Conservation (phyloP, 2,113 vertebrate species). For the Charadrius vociferus region DNA sequence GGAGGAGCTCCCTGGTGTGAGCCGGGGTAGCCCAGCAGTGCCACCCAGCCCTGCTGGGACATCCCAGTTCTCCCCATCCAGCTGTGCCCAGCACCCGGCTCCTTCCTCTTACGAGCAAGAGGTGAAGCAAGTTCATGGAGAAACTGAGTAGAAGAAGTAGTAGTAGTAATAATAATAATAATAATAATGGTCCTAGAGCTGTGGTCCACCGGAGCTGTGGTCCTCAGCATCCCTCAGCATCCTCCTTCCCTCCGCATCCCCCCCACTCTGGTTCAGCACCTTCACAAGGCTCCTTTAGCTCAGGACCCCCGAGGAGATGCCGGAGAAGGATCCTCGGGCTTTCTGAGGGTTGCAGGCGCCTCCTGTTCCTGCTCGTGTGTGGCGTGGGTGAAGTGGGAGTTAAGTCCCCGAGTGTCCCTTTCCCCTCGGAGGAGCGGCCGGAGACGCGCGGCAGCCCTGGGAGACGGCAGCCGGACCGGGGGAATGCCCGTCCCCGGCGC, state of each 20-base stretch:
- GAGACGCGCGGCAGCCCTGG: background rate
- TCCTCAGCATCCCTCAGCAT: no score
- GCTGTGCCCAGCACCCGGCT: accelerated
- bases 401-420: background rate
- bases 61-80: background rate
- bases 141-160: background rate
- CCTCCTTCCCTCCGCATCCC: no score
- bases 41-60: background rate
- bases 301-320: no score
- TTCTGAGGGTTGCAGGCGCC: accelerated
- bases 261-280: no score
- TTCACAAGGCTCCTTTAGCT: no score
- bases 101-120: background rate
- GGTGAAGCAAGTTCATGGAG: background rate
- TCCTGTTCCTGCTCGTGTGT: accelerated
- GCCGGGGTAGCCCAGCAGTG: background rate
- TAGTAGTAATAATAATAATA: no score
- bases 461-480: background rate
- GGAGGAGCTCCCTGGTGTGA: background rate
- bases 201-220: no score
- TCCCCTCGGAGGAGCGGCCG: background rate
- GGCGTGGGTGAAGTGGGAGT: accelerated
- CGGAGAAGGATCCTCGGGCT: no score
- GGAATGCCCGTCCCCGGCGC: background rate
- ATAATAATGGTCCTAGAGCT: no score